These are phyloP conservation scores for Caloenas nicobarica DNA, from an alignment of 2,113 vertebrate species.

Conservation along the genomic window DNA sequence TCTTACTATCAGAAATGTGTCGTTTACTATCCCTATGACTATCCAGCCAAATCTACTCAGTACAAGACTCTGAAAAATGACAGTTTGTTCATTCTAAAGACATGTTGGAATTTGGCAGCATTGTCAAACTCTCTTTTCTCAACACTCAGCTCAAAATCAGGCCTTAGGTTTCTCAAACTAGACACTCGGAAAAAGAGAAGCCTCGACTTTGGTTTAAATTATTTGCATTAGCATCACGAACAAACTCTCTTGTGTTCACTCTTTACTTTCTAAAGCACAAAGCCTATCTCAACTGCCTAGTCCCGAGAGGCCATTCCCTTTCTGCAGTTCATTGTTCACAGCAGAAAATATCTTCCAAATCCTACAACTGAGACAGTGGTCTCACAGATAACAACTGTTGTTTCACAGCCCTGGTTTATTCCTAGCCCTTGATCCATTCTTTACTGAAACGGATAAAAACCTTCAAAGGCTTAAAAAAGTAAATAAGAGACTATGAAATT, in stretches of 20 bases:
- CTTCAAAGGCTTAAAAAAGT: background rate
- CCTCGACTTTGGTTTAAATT: background rate
- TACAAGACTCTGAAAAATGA: background rate
- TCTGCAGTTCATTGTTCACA: background rate
- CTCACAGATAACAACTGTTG: background rate
- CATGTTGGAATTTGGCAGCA: background rate
- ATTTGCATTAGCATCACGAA: background rate
- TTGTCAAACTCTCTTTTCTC: slow-evolving; percentile 6
- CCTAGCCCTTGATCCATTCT: background rate
- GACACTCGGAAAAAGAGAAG: background rate
- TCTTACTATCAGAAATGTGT: background rate
- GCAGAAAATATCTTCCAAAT: background rate
- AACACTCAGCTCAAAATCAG: background rate
- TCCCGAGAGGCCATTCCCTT: background rate
- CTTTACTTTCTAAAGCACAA: background rate
- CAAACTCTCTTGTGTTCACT: background rate
- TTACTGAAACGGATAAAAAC: background rate
- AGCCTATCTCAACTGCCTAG: background rate
- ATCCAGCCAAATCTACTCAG: background rate
- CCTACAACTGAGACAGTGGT: background rate
- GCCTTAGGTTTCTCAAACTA: background rate
- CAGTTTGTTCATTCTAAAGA: background rate
- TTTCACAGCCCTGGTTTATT: background rate
- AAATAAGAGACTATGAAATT: background rate
- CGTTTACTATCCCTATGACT: background rate